phyloP scores from a whole-genome alignment of 2,797 vertebrate genomes.

The Onychomys leucogaster region DNA sequence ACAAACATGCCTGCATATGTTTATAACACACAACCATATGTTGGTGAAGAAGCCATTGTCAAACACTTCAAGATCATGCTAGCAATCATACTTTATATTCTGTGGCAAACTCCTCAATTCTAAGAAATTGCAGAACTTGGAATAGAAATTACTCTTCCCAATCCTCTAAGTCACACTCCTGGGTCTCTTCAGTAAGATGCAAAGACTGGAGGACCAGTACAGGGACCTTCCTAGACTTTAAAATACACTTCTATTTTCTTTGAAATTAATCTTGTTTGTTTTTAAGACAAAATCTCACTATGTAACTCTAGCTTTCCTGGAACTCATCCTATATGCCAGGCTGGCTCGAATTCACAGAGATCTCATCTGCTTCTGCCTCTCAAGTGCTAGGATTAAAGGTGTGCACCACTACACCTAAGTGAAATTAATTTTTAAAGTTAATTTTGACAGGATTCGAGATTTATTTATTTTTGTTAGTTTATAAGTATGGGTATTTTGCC shows the following conservation, averaged over 20 bases:
- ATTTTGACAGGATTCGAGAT: neutral
- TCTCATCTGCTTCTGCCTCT: neutral
- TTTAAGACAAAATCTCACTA: neutral
- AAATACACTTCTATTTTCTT: conserved; percentile 17
- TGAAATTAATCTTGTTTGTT: neutral
- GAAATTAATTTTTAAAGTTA: neutral
- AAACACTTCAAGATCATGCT: neutral
- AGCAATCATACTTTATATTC: conserved; percentile 16
- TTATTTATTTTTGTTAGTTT: neutral
- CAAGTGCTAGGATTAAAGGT: neutral
- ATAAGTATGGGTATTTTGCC: neutral
- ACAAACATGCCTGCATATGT: neutral
- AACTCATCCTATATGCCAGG: neutral
- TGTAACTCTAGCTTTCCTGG: neutral
- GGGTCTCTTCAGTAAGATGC: conserved; percentile 18
- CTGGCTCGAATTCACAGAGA: neutral
- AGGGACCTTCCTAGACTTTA: conserved; percentile 44
- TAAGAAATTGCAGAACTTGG: conserved; percentile 33
- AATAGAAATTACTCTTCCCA: conserved; percentile 23
- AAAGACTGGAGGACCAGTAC: conserved; percentile 39
- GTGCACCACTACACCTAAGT: neutral
- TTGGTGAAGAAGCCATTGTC: conserved; percentile 17
- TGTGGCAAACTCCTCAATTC: conserved; percentile 39
- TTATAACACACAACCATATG: neutral
- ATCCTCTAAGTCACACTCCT: conserved; percentile 28